Percentiles rank a stretch among this genome's conserved stretches.
phyloP scores from a whole-genome alignment of 2,797 vertebrate genomes.

The Sebastolobus alascanus region DNA sequence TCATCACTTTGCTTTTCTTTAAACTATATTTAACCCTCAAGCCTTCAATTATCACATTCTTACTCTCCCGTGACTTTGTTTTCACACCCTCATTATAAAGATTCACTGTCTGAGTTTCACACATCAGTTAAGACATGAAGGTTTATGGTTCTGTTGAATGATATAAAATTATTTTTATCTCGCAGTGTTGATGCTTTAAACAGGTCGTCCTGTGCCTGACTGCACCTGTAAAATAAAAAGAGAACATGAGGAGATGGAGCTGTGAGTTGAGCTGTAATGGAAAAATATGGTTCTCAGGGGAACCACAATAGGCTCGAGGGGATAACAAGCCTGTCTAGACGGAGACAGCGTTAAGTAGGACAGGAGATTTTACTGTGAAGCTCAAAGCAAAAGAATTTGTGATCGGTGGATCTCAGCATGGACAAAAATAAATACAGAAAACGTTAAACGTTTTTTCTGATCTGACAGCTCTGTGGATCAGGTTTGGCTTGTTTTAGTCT shows the following conservation, averaged over 20 bases:
- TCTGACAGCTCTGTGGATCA: not conserved
- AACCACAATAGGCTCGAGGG: not conserved
- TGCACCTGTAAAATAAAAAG: not conserved
- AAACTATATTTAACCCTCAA: not conserved
- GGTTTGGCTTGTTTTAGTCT: not conserved
- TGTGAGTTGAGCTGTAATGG: not conserved
- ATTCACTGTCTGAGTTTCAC: not conserved
- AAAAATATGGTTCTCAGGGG: slow-evolving; percentile 12
- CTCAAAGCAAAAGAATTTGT: not conserved
- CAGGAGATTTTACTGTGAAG: not conserved
- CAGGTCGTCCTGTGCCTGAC: not conserved
- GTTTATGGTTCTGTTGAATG: not conserved
- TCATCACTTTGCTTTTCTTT: not conserved
- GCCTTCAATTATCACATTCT: not conserved
- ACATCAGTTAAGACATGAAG: not conserved
- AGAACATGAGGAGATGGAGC: not conserved
- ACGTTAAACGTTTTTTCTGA: not conserved
- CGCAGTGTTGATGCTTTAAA: not conserved
- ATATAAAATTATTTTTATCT: not conserved
- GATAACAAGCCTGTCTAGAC: not conserved
- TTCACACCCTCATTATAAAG: not conserved
- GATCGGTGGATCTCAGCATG: not conserved
- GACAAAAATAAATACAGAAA: not conserved
- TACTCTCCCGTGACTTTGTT: not conserved
- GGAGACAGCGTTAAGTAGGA: slow-evolving; percentile 15